Base-by-base conservation (phyloP, 2,797 vertebrate species). In the Enoplosus armatus region DNA sequence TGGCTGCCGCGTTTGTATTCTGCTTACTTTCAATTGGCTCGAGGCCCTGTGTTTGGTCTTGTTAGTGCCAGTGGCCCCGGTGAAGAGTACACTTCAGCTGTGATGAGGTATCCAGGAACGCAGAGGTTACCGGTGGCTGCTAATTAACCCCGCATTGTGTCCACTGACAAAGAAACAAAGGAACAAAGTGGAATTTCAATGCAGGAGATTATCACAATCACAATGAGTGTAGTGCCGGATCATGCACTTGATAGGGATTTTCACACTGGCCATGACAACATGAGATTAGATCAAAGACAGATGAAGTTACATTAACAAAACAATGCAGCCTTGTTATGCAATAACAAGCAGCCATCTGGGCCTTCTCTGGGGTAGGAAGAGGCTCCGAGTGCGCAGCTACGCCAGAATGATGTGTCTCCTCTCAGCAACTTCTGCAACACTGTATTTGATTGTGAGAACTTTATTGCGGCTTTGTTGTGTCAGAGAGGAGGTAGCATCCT, bases 61-160 rank as follows among this genome's bases (percentile, higher is more conserved):
- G 91, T 88, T 82, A 91, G 91, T 88, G 90, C 88, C 90, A 87
- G 89, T 45, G 41, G 88, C 92, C 77, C 64, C 67, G 55, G 80
- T 92, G 89, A 95, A 91, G 95, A 94, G 94, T 91, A 94, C 93
- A 92, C 95, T 96, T 95, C 93, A 95, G 93, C 91, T 93, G 91
- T 94, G 93, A 94, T 95, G 94, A 94, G 94, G 93, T 89, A 94
- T 94, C 93, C 91, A 91, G 91, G 93, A 94, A 95, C 90, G 87
- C 89, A 83, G 92, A 92, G 93, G 93, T 93, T 94, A 95, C 91
- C 93, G 92, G 93, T 94, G 92, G 95, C 95, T 95, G 94, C 95
- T 96, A 96, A 96, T 96, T 96, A 96, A 96, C 95, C 95, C 89
- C 88, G 58, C 93, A 96, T 96, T 96, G 95, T 95, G 94, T 87